Evolutionary conservation across 1,140 invertebrate species (phyloP).

Genomic region (Argopecten irradians): DNA sequence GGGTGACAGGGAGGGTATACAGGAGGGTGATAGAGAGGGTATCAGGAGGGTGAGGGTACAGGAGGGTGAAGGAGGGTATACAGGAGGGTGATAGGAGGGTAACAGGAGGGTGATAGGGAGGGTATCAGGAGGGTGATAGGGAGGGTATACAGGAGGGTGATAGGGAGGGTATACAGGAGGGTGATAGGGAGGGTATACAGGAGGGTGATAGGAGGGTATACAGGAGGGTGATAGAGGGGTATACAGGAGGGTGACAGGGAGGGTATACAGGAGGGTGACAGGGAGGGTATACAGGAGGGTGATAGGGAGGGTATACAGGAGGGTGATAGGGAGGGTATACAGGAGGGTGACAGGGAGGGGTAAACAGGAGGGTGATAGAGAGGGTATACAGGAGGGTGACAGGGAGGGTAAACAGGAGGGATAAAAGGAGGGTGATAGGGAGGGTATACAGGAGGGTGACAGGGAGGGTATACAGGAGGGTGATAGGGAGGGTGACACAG

Average conservation of each 20-base stretch:
- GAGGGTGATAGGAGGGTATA: background rate
- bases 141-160: constrained; percentile 11
- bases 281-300: no score
- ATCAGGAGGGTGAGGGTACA: background rate
- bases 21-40: background rate
- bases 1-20: background rate
- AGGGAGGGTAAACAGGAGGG: background rate
- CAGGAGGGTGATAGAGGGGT: background rate
- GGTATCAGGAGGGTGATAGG: constrained; percentile 20
- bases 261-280: no score
- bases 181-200: constrained; percentile 11
- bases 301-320: no score
- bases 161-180: constrained; percentile 18
- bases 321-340: no score
- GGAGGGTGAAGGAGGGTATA: background rate
- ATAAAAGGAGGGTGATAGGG: background rate
- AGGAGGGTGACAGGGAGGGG: no score
- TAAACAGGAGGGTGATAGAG: no score
- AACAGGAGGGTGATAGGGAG: constrained; percentile 35
- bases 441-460: background rate
- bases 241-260: background rate
- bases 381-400: background rate
- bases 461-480: background rate
- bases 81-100: no score
- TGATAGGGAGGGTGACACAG: background rate